These are phyloP conservation scores for Daphoenositta chrysoptera DNA, from an alignment of 2,113 vertebrate species.

Conservation along the genomic window DNA sequence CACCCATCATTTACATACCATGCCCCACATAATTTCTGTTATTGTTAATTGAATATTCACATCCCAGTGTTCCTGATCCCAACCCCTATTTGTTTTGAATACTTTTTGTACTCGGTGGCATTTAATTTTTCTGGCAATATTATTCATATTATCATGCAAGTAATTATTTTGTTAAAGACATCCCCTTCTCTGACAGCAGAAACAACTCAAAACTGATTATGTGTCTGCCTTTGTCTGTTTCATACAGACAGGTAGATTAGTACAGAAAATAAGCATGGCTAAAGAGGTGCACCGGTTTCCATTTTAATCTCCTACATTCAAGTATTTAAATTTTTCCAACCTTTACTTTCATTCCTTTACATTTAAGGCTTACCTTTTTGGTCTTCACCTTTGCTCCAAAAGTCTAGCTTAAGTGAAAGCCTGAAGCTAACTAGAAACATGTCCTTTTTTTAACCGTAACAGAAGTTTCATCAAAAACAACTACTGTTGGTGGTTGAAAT, in stretches of 20 bases:
- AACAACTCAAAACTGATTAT: not conserved
- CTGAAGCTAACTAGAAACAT: not conserved
- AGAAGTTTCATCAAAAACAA: not conserved
- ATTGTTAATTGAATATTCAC: slow-evolving; percentile 42
- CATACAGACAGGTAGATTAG: not conserved
- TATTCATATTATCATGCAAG: not conserved
- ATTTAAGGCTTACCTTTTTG: not conserved
- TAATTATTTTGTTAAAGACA: not conserved
- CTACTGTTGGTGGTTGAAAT: not conserved
- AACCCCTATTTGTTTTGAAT: not conserved
- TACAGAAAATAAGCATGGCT: not conserved
- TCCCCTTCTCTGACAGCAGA: not conserved
- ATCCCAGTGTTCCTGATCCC: slow-evolving; percentile 25
- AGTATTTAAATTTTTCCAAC: not conserved
- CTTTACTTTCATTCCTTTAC: not conserved
- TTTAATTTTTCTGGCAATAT: not conserved
- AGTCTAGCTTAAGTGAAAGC: not conserved
- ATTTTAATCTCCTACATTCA: not conserved
- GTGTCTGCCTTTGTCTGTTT: not conserved
- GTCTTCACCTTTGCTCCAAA: not conserved
- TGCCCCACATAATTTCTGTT: not conserved
- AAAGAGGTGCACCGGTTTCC: not conserved
- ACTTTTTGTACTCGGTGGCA: not conserved
- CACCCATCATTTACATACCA: slow-evolving; percentile 32
- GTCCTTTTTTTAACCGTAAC: not conserved